Conservation (phyloP, 2,797 vertebrate species). For the Perdix hodgsoniae region DNA sequence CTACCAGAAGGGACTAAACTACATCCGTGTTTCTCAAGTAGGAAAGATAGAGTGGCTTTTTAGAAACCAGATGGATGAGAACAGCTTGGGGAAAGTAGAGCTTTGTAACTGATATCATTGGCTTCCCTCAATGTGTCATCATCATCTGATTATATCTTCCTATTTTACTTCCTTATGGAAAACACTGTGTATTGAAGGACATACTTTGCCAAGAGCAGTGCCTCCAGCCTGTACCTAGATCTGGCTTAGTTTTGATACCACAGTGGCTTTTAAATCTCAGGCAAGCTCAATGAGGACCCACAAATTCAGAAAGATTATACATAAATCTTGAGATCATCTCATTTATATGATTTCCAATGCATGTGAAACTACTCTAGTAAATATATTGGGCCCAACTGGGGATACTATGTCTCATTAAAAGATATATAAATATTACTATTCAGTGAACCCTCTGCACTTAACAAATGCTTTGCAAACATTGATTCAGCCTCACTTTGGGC, state of each 20-base stretch:
- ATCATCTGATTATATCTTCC: slow-evolving; percentile 28
- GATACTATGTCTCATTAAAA: slow-evolving; percentile 44
- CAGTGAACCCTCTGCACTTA: slow-evolving; percentile 32
- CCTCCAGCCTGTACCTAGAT: not conserved
- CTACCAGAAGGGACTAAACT: slow-evolving; percentile 47
- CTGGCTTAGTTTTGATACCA: slow-evolving; percentile 15
- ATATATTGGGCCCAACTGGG: not conserved
- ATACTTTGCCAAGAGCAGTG: not conserved
- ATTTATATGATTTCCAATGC: slow-evolving; percentile 38
- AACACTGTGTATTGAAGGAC: slow-evolving; percentile 27
- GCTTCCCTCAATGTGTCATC: slow-evolving; percentile 12
- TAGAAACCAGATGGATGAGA: slow-evolving; percentile 52
- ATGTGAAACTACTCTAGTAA: slow-evolving; percentile 15
- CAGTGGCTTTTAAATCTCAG: not conserved
- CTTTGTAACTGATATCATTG: not conserved
- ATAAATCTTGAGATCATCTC: not conserved
- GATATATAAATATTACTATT: slow-evolving; percentile 24
- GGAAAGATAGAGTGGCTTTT: not conserved
- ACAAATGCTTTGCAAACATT: slow-evolving; percentile 63
- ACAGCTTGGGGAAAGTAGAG: slow-evolving; percentile 54
- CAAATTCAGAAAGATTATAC: not conserved
- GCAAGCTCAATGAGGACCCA: not conserved
- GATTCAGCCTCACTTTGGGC: slow-evolving; percentile 53
- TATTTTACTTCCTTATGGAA: slow-evolving; percentile 47
- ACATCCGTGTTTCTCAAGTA: slow-evolving; percentile 21